Percentiles rank a stretch among this genome's conserved stretches.
These are phyloP conservation scores for Jordanella pulchra DNA, from an alignment of 2,797 vertebrate genomes.

Conservation along the genomic window DNA sequence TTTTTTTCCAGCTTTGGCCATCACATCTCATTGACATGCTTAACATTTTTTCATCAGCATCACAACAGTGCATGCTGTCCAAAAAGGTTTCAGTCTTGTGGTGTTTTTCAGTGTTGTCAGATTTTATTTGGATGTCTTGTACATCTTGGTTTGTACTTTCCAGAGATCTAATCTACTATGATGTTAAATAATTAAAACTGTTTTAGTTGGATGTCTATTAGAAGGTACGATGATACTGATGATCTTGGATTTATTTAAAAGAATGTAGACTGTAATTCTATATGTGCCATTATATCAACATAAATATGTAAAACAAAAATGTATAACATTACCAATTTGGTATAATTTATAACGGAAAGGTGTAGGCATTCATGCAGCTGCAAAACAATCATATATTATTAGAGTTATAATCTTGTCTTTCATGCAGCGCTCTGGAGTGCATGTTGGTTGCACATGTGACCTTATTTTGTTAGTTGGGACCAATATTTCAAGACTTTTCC, in stretches of 20 bases:
- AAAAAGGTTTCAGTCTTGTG: slow-evolving; percentile 46
- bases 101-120: slow-evolving; percentile 46
- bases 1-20: slow-evolving; percentile 37
- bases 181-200: slow-evolving; percentile 28
- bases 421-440: neutral
- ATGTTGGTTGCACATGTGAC: neutral
- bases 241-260: neutral
- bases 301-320: neutral
- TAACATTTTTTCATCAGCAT: slow-evolving; percentile 53
- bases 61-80: slow-evolving; percentile 67
- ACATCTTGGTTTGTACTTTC: slow-evolving; percentile 20
- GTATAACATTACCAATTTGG: neutral
- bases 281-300: neutral
- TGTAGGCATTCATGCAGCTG: neutral
- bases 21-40: slow-evolving; percentile 62
- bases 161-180: slow-evolving; percentile 27
- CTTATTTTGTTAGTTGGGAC: neutral
- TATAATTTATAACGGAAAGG: neutral
- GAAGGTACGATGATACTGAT: slow-evolving; percentile 8
- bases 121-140: slow-evolving; percentile 48
- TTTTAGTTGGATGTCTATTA: slow-evolving; percentile 3
- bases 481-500: neutral
- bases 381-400: neutral
- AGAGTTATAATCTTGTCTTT: neutral
- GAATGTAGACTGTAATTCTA: neutral